Evolutionary conservation across 2,888 invertebrate species (phyloP), one percentile per base, ranked within the genome.

Genomic region (Ypsolopha scabrella): DNA sequence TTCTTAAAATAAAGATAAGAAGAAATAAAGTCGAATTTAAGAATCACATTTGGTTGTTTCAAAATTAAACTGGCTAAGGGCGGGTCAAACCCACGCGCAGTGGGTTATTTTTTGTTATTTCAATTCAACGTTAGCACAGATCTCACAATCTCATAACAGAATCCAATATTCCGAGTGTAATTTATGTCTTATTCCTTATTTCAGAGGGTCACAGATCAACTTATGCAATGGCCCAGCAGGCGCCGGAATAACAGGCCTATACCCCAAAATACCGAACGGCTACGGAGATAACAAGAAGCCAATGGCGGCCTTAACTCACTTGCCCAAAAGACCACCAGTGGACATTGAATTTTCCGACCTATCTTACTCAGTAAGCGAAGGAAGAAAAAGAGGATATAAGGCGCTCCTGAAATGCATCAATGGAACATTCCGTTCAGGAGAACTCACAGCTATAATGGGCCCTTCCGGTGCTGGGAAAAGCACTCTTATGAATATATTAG

Each of bases 381-480:
- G 94, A 13, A 87, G 93, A 57, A 89, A 91, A 70, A 88, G 92
- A 58, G 94, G 94, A 7, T 93, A 92, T 74, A 97, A 97, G 77
- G 93, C 94, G 10, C 92, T 97, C 64, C 83, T 96, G 60, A 96
- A 96, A 81, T 91, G 93, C 61, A 92, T 98, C 52, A 94, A 93
- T 64, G 98, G 98, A 7, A 93, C 93, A 68, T 96, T 97, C 73
- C 89, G 90, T 60, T 94, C 94, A 55, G 95, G 97, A n/a, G 95
- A 97, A 69, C 87, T 98, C 61, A 96, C 96, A 0, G 97, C 96
- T 36, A 97, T 98, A 54, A 97, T 98, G 97, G 98, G 98, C 37
- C 97, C 98, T 36, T 97, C 97, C 0, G 90, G 90, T 1, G 90
- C 90, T 10, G 90, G 90, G 43, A 94, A 94, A 67, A 94, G 92